Evolutionary conservation across 2,888 invertebrate species (phyloP), one percentile per base, ranked within the genome.

Genomic region (Amphipoea lucens): DNA sequence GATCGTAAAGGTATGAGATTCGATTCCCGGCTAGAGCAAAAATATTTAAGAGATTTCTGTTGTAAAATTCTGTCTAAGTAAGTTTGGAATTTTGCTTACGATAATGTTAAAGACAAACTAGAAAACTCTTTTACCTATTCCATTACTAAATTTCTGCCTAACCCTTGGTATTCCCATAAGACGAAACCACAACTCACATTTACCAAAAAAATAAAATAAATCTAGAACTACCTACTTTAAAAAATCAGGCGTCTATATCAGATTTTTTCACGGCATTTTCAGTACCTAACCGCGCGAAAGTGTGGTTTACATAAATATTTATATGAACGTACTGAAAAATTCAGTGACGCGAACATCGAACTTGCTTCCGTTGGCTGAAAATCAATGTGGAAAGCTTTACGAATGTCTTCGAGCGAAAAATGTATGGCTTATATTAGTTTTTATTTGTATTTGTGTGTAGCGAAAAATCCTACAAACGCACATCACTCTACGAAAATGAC

Each of bases 251-350:
- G 9, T 67, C 63, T 23, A 17, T 42, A 14, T 20, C 40, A 76
- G 67, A 2, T 65, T 72, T 74, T 74, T 73, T 66, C 74, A 57
- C 63, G 4, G 60, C 60, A 67, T 76, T 82, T 81, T 82, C 78
- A 54, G 66, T 74, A 78, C 65, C 14, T 70, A 78, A 82, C 68
- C 72, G 14, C 54, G 65, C 36, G 57, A 75, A 77, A 81, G 62
- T 85, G 74, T 70, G 76, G 65, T 29, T 54, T 20, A 74, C 81
- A 86, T 86, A 86, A 79, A 86, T 86, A 86, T 86, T 86, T 86
- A 86, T 86, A 79, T 79, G 76, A 54, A 65, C 60, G 66, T 81
- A 74, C 85, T 89, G 88, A 89, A 86, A 89, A 86, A 87, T 87
- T 89, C 89, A 89, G 83, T 36, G 83, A 62, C 74, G 86, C 81